Percentiles rank a stretch among this genome's conserved stretches.
phyloP scores from a whole-genome alignment of 2,113 vertebrate species.

The Chamaea fasciata region DNA sequence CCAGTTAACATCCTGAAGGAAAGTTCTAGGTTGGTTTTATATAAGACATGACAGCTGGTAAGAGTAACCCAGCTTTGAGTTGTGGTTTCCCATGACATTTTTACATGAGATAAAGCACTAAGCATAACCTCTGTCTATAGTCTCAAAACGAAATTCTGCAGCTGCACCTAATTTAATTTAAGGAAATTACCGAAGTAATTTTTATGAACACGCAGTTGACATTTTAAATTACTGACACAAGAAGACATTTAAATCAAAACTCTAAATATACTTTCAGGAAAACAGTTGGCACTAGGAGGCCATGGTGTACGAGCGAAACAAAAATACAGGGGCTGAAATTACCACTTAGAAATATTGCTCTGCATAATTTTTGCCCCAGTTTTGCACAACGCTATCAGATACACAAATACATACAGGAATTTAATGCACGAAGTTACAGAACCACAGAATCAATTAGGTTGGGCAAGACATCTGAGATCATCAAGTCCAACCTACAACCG shows the following conservation, averaged over 20 bases:
- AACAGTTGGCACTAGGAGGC: neutral
- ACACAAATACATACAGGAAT: accelerated
- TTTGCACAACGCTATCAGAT: accelerated
- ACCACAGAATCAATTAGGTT: neutral
- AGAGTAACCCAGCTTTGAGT: neutral
- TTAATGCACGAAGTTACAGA: neutral
- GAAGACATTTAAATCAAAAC: neutral
- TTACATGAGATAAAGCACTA: neutral
- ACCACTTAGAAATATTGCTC: neutral
- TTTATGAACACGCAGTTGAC: neutral
- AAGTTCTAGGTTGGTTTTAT: neutral
- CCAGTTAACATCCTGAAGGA: neutral
- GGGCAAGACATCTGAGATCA: neutral
- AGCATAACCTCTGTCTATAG: accelerated
- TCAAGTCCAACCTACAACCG: accelerated
- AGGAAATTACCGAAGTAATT: neutral
- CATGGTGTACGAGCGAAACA: neutral
- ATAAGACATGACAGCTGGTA: neutral
- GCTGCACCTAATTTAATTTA: neutral
- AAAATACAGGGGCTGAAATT: neutral
- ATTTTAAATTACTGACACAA: neutral
- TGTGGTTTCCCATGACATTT: neutral
- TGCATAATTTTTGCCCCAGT: neutral
- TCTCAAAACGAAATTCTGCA: neutral
- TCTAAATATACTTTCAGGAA: neutral